These are phyloP conservation scores for Acanthococcus lagerstroemiae DNA, from an alignment of 2,888 invertebrate genomes.

Conservation along the genomic window DNA sequence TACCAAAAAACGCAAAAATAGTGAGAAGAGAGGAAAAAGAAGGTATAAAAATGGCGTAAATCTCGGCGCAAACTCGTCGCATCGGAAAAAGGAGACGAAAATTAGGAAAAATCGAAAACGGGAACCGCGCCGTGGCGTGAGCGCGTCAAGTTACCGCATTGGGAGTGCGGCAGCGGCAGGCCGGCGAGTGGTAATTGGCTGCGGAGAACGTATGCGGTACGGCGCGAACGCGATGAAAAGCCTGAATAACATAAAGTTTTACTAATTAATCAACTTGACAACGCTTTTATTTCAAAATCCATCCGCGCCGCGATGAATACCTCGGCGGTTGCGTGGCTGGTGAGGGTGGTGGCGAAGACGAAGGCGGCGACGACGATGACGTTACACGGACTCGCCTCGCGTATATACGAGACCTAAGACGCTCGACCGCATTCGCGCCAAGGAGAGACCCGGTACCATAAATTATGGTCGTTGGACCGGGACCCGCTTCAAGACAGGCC, in stretches of 20 bases:
- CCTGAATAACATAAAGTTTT: slow-evolving; percentile 38
- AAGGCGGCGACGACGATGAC: background rate
- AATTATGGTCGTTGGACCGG: slow-evolving; percentile 26
- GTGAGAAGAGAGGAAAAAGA: too few relatives aligned
- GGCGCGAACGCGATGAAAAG: background rate
- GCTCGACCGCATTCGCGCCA: slow-evolving; percentile 21
- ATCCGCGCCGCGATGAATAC: slow-evolving; percentile 20
- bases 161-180: too few relatives aligned
- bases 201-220: too few relatives aligned
- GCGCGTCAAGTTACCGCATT: too few relatives aligned
- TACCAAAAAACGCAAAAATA: too few relatives aligned
- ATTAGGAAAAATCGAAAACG: too few relatives aligned
- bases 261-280: slow-evolving; percentile 39
- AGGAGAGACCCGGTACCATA: slow-evolving; percentile 15
- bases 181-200: too few relatives aligned
- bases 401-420: slow-evolving; percentile 24
- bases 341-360: background rate
- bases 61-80: too few relatives aligned
- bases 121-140: too few relatives aligned
- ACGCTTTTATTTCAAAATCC: slow-evolving; percentile 37
- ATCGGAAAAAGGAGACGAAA: too few relatives aligned
- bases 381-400: background rate
- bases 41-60: too few relatives aligned
- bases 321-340: background rate
- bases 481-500: slow-evolving; percentile 27